These are phyloP conservation scores for Passer montanus DNA, from an alignment of 2,113 vertebrate genomes.

Conservation along the genomic window DNA sequence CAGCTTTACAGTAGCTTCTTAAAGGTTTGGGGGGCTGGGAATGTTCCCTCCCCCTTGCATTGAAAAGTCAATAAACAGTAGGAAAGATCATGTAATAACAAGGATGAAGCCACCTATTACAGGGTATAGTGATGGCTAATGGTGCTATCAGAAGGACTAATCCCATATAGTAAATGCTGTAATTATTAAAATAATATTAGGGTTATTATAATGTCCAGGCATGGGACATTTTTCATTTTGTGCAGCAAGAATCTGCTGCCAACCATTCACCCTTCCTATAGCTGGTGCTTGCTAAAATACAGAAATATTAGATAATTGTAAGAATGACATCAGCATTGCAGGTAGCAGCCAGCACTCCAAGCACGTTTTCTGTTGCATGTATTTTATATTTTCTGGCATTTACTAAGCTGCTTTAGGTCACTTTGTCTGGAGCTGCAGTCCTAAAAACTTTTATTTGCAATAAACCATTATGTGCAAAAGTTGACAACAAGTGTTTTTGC, in stretches of 20 bases:
- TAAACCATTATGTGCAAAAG: slow-evolving; percentile 6
- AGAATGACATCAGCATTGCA: not conserved
- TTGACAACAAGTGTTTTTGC: not conserved
- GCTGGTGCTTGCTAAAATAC: not conserved
- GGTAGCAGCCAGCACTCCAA: not conserved
- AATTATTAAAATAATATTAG: slow-evolving; percentile 79
- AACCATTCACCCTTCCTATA: not conserved
- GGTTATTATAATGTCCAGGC: slow-evolving; percentile 72
- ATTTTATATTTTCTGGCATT: slow-evolving; percentile 35
- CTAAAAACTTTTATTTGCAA: slow-evolving; percentile 9
- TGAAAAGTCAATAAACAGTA: slow-evolving; percentile 86
- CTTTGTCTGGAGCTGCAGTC: slow-evolving; percentile 7
- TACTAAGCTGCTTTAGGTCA: not conserved
- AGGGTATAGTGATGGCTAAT: slow-evolving; percentile 76
- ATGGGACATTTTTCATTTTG: slow-evolving; percentile 63
- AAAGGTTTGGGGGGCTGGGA: slow-evolving; percentile 83
- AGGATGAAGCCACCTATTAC: slow-evolving; percentile 82
- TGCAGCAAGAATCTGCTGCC: not conserved
- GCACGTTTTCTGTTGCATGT: not conserved
- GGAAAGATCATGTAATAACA: slow-evolving; percentile 85
- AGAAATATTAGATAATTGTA: slow-evolving; percentile 47
- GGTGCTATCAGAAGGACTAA: slow-evolving; percentile 76
- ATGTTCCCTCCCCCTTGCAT: slow-evolving; percentile 81
- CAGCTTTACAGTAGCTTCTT: slow-evolving; percentile 85
- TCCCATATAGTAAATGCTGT: slow-evolving; percentile 76